Base-by-base conservation (phyloP, 2,113 vertebrate species). In the Pedionomus torquatus region DNA sequence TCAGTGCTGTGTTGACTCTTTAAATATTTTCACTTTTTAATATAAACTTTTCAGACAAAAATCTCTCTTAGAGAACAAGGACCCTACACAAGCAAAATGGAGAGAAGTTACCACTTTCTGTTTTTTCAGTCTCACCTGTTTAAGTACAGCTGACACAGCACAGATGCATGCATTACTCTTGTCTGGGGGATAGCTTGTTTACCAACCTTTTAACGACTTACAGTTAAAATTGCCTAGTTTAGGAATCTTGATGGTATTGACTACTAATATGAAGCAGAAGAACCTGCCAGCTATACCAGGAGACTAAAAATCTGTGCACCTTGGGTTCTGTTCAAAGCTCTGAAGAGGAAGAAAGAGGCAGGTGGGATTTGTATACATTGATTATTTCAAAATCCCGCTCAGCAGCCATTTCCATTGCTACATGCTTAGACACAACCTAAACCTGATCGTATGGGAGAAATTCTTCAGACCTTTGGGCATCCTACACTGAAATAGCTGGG, bases 21-120 rank as follows among this genome's bases (percentile, higher is more conserved):
- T 68, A 97, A 96, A 97, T 96, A 96, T 97, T 97, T 97, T 97
- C 71, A 83, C 66, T 87, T 86, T 93, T 96, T 89, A 96, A 93
- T 75, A 81, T 95, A 97, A 97, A 97, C 87, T 91, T 91, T 90
- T 95, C 70, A 79, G 55, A 91, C 49, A 95, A 94, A 95, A 96
- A 33, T 79, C 80, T 60, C 87, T 85, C 90, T 80, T 81, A n/a
- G 70, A 89, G 84, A 95, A 96, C 95, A 96, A 96, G 87, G 72
- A 66, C 8, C 39, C 76, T 95, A 94, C 65, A 97, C 82, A 96
- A 97, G 54, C 35, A 80, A 96, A 80, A 91, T 41, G 57, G 51
- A 92, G 87, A 93, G 91, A 68, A 93, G 86, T 82, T 78, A 83
- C 71, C 51, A 23, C 61, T 63, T 94, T 87, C 72, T 85, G 74